These are phyloP conservation scores for Anticlea derivata DNA, from an alignment of 2,888 invertebrate genomes.

Conservation along the genomic window DNA sequence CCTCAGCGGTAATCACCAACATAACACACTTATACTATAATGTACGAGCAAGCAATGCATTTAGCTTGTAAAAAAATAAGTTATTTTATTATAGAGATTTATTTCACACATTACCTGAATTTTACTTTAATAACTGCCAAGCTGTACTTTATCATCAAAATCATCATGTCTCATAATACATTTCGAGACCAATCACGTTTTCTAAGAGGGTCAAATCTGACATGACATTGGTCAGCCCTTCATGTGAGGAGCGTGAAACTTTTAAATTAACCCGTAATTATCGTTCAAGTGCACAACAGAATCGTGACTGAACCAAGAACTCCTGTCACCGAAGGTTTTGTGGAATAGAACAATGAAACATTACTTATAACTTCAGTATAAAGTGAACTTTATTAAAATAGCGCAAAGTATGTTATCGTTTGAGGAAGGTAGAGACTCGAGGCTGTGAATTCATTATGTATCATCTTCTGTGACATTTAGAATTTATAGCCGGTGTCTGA, in stretches of 20 bases:
- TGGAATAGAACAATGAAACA: slow-evolving; percentile 28
- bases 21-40: too few relatives aligned
- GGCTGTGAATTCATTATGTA: slow-evolving; percentile 68
- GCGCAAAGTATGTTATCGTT: slow-evolving; percentile 3
- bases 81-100: too few relatives aligned
- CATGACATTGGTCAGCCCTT: slow-evolving; percentile 13
- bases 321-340: slow-evolving; percentile 50
- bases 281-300: slow-evolving; percentile 37
- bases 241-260: slow-evolving; percentile 39
- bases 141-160: too few relatives aligned
- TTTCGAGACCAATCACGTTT: background rate
- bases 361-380: background rate
- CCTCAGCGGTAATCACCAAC: too few relatives aligned
- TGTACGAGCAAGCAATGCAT: too few relatives aligned
- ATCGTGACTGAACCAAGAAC: slow-evolving; percentile 45
- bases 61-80: too few relatives aligned
- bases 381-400: slow-evolving; percentile 6
- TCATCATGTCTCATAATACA: too few relatives aligned
- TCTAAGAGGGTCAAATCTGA: background rate
- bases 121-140: too few relatives aligned
- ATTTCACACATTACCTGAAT: too few relatives aligned
- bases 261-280: slow-evolving; percentile 65
- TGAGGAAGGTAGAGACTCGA: slow-evolving; percentile 42
- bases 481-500: slow-evolving; percentile 71
- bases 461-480: slow-evolving; percentile 74